Evolutionary conservation across 2,888 invertebrate genomes (phyloP).

Genomic region (Eulithis prunata): DNA sequence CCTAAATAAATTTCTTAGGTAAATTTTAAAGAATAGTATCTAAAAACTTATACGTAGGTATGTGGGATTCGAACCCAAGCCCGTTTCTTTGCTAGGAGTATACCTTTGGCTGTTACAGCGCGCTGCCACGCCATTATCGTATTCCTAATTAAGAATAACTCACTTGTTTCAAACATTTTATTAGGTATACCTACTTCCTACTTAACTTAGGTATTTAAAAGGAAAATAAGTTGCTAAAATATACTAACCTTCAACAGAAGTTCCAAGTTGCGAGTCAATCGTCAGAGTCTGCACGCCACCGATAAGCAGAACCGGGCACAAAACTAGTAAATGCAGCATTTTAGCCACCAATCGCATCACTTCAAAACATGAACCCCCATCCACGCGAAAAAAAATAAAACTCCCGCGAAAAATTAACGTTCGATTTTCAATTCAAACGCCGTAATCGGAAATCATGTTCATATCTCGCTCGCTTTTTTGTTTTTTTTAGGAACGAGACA

Average conservation of each 20-base stretch:
- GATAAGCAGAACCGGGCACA: slow-evolving; percentile 72
- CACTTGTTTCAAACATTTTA: no score
- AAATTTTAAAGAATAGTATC: no score
- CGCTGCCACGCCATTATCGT: no score
- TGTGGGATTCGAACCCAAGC: no score
- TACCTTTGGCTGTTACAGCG: no score
- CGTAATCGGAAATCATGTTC: slow-evolving; percentile 5
- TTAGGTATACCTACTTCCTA: no score
- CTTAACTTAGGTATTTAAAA: no score
- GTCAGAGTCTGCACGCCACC: slow-evolving; percentile 72
- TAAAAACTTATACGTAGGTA: background rate
- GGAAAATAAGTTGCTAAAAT: background rate
- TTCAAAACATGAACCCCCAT: slow-evolving; percentile 26
- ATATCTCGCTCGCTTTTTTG: slow-evolving; percentile 6
- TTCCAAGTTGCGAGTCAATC: slow-evolving; percentile 76
- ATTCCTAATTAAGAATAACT: no score
- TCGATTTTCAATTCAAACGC: slow-evolving; percentile 16
- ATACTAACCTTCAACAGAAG: slow-evolving; percentile 75
- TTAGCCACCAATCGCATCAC: slow-evolving; percentile 57
- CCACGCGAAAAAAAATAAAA: slow-evolving; percentile 10
- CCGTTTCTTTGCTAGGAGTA: no score
- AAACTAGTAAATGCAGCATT: slow-evolving; percentile 67
- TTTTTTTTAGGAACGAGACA: background rate
- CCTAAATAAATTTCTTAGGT: no score
- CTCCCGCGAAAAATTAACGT: slow-evolving; percentile 12